Evolutionary conservation across 1,140 invertebrate species (phyloP), one percentile per base, ranked within the genome.

Genomic region (Drosophila lini): DNA sequence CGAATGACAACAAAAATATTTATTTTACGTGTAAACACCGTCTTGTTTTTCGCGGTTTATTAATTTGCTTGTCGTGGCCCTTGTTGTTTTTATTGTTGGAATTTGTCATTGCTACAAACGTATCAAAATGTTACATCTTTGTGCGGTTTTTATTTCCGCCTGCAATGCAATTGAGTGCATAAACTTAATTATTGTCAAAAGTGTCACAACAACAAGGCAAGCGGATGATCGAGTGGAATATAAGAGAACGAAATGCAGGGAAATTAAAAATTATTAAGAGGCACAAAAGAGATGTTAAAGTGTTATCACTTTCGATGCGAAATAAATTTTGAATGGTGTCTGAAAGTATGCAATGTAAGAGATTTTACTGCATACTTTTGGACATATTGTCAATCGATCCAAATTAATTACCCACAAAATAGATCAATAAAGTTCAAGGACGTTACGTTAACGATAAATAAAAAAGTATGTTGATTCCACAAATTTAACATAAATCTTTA

Each of bases 111-210:
- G 47, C 32, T 57, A 44, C 53, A 59, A 70, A 41, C 62, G 32
- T 64, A 71, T 80, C 50, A 77, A 31, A 41, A 48, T 56, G 58
- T 79, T 70, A 53, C 68, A 78, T 61, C 53, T 58, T 52, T 63
- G 53, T 58, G 45, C 28, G 34, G 31, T 40, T 55, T 41, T 31
- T 40, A 31, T 50, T 84, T 84, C 81, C 81, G 81, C 38, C 48
- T 78, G 69, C 31, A 62, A 57, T 53, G 48, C 73, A 64, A 80
- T 84, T 74, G 76, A 80, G 73, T 84, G 81, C 77, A 74, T 58
- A 56, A 80, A 74, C 56, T 74, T 61, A 74, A 80, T 78, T 74
- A 80, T 80, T 80, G 62, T 74, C 62, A 58, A 76, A 80, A 74
- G 38, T 81, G 74, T 77, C 78, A 81, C 78, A 77, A 68, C 61